Evolutionary conservation across 2,888 invertebrate genomes (phyloP), one percentile per base, ranked within the genome.

Genomic region (Heliconius cydno): DNA sequence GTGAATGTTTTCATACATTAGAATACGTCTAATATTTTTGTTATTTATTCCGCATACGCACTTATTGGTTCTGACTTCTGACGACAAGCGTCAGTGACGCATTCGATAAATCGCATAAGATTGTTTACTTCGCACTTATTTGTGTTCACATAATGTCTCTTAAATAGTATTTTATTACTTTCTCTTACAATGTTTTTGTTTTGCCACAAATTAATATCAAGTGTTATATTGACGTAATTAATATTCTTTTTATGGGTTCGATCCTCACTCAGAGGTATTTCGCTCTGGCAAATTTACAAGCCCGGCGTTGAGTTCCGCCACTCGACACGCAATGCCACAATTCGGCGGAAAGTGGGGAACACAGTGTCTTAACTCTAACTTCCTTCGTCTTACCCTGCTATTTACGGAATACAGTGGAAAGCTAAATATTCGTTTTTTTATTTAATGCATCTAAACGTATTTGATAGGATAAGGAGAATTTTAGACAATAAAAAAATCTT

Each of bases 31-130:
- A 70, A 70, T 28, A 70, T 70, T 41, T 70, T 70, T 70, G 70
- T 70, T 70, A 46, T 70, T 70, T 70, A 70, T 70, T 70, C 70
- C 70, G 70, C 70, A 70, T 70, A 70, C 70, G 70, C 41, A 19
- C 41, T 46, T 22, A 15, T 41, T 41, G 38, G 38, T 34, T 68
- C 68, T 6, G 30, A 30, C 38, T 38, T 38, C 38, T 68, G 67
- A 68, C 41, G 70, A 70, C 70, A 46, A 41, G 25, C 41, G 41
- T 52, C 41, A 70, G 25, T 70, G 70, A 70, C 70, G 70, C 70
- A 41, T 46, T 70, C 70, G 70, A 46, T 41, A 70, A 41, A 41
- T 70, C 70, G 25, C 70, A 70, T 70, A 70, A 70, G 41, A 25
- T n/a, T 70, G 70, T 70, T 70, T 70, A 70, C 70, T 70, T 25